phyloP scores from a whole-genome alignment of 2,888 invertebrate species.

The Caenorhabditis japonica region DNA sequence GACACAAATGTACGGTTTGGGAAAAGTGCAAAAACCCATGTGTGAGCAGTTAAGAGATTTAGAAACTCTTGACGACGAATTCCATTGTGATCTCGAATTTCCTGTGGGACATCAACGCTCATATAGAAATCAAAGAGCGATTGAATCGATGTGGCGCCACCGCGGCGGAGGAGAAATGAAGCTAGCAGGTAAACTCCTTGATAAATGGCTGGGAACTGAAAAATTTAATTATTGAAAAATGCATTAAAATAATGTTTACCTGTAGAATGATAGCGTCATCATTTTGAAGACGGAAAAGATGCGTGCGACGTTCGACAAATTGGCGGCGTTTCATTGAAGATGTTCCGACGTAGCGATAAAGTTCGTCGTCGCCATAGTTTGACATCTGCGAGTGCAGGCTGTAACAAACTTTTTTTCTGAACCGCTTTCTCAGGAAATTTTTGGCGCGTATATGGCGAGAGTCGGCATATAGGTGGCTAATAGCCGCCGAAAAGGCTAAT shows the following conservation, averaged over 20 bases:
- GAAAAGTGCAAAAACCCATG: constrained; percentile 75
- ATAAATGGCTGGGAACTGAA: constrained; percentile 72
- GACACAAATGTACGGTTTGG: constrained; percentile 75
- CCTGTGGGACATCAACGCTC: constrained; percentile 63
- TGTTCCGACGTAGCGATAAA: constrained; percentile 76
- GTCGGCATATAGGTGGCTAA: too few relatives aligned
- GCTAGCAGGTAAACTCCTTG: constrained; percentile 67
- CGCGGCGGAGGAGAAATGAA: constrained; percentile 69
- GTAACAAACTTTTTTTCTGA: constrained; percentile 21
- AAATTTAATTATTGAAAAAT: neutral
- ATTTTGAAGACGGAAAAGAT: constrained; percentile 72
- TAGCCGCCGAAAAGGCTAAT: too few relatives aligned
- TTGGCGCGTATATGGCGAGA: too few relatives aligned
- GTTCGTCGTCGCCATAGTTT: constrained; percentile 73
- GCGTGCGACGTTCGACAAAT: constrained; percentile 76
- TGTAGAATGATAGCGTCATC: constrained; percentile 64
- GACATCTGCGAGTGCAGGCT: constrained; percentile 76
- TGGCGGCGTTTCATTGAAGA: constrained; percentile 75
- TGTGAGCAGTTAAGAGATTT: constrained; percentile 68
- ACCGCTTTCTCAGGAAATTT: too few relatives aligned
- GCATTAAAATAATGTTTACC: constrained; percentile 6
- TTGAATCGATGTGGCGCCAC: constrained; percentile 73
- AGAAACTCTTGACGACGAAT: constrained; percentile 66
- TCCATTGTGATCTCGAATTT: constrained; percentile 70
- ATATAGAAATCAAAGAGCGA: constrained; percentile 71